phyloP scores from a whole-genome alignment of 2,888 invertebrate species.

The Acrocyrtus sp. region DNA sequence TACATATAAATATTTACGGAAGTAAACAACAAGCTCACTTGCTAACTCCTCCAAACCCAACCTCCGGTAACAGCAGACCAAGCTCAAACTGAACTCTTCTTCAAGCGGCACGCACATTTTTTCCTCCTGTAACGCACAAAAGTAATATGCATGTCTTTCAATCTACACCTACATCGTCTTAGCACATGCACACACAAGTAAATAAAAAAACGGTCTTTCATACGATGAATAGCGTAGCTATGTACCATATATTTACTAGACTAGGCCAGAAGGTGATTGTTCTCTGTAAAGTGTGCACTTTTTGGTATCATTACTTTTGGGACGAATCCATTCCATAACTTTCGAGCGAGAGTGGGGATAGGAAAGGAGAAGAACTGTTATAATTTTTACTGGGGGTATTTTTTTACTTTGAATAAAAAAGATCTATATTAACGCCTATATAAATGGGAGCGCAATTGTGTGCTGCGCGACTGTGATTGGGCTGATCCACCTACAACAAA shows the following conservation, averaged over 20 bases:
- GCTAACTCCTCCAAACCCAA: too few relatives aligned
- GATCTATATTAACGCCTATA: too few relatives aligned
- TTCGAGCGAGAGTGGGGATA: constrained; percentile 8
- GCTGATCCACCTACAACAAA: constrained; percentile 12
- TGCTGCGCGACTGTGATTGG: background rate
- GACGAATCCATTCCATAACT: constrained; percentile 13
- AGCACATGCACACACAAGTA: too few relatives aligned
- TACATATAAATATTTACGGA: constrained; percentile 14
- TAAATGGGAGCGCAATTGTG: too few relatives aligned
- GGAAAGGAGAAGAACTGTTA: background rate
- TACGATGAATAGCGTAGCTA: background rate
- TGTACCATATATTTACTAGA: background rate
- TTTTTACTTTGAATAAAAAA: background rate
- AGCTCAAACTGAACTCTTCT: background rate
- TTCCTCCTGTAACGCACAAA: constrained; percentile 4
- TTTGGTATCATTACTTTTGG: too few relatives aligned
- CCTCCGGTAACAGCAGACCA: background rate
- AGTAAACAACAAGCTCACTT: constrained; percentile 5
- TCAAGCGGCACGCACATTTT: constrained; percentile 3
- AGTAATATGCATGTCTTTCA: background rate
- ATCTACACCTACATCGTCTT: background rate
- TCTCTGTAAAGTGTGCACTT: constrained; percentile 5
- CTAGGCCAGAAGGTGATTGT: constrained; percentile 29
- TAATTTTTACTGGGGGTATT: background rate
- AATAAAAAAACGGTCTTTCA: too few relatives aligned